A percentile compares a stretch with the other conserved stretches of the same genome.
These are phyloP conservation scores for Danionella dracula DNA, from an alignment of 2,797 vertebrate genomes.

Conservation along the genomic window DNA sequence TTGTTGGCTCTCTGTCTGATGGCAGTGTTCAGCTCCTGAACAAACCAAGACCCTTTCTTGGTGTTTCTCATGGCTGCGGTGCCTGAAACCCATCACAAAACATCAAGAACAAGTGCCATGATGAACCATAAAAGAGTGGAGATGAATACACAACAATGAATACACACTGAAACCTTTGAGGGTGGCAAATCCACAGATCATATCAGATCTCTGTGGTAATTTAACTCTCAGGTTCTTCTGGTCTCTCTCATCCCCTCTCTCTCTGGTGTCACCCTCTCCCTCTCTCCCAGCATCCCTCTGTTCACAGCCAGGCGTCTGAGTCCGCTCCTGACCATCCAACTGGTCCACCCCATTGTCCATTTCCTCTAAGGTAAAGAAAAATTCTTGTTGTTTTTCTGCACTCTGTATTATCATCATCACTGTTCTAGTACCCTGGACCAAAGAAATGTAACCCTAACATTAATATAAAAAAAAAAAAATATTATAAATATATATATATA, in stretches of 20 bases:
- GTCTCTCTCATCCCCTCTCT: constrained; percentile 62
- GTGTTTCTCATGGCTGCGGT: constrained; percentile 95
- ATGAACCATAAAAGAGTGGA: neutral
- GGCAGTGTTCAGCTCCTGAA: constrained; percentile 82
- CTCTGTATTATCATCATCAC: too few relatives aligned
- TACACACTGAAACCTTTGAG: constrained; percentile 79
- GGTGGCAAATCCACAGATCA: constrained; percentile 94
- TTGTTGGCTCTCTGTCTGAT: constrained; percentile 79
- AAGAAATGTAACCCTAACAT: too few relatives aligned
- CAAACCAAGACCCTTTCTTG: constrained; percentile 92
- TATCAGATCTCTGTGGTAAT: constrained; percentile 89
- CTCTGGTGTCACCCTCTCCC: constrained; percentile 55
- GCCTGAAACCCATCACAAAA: constrained; percentile 60
- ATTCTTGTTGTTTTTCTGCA: neutral
- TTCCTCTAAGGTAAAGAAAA: constrained; percentile 58
- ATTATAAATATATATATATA: too few relatives aligned
- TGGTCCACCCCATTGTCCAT: constrained; percentile 91
- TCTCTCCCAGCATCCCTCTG: constrained; percentile 82
- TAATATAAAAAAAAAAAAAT: too few relatives aligned
- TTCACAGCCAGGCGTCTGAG: constrained; percentile 74
- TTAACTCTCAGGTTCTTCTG: constrained; percentile 72
- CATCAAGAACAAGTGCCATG: neutral
- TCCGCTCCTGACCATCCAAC: constrained; percentile 75
- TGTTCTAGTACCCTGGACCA: too few relatives aligned
- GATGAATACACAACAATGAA: constrained; percentile 13